phyloP scores from a whole-genome alignment of 1,140 invertebrate species.

The Drosophila neocordata region DNA sequence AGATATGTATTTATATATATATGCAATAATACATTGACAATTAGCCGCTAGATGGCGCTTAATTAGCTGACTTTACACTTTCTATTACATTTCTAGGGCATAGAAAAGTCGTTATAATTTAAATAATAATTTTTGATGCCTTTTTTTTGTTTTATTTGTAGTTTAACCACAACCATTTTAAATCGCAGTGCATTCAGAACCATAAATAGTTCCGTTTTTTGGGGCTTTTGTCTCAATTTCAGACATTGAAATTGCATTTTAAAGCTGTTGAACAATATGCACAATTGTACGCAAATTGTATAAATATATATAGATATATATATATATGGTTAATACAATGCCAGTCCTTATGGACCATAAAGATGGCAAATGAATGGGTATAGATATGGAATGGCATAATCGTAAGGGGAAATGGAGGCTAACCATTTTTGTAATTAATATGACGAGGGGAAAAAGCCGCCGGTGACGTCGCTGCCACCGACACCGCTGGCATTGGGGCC shows the following conservation, averaged over 20 bases:
- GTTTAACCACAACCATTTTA: constrained; percentile 18
- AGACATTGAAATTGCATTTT: constrained; percentile 44
- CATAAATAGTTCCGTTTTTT: constrained; percentile 37
- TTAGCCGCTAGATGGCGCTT: too few relatives aligned
- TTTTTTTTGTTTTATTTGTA: neutral
- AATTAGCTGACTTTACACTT: too few relatives aligned
- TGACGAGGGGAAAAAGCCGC: constrained; percentile 24
- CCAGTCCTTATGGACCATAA: constrained; percentile 1
- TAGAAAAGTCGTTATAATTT: neutral
- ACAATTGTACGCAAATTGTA: constrained; percentile 5
- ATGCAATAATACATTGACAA: too few relatives aligned
- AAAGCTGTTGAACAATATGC: constrained; percentile 14
- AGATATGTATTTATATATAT: too few relatives aligned
- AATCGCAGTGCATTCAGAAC: constrained; percentile 34
- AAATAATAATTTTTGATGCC: neutral
- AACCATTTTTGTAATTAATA: constrained; percentile 37
- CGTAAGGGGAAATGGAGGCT: constrained; percentile 10
- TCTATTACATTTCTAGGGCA: neutral
- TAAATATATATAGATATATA: too few relatives aligned
- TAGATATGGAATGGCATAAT: constrained; percentile 5
- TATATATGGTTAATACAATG: constrained; percentile 10
- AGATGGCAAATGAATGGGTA: constrained; percentile 1
- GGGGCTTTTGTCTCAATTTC: constrained; percentile 36
- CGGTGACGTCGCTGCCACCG: too few relatives aligned
- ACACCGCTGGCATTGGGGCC: constrained; percentile 10